These are phyloP conservation scores for Pheucticus melanocephalus DNA, from an alignment of 2,113 vertebrate species.

Conservation along the genomic window DNA sequence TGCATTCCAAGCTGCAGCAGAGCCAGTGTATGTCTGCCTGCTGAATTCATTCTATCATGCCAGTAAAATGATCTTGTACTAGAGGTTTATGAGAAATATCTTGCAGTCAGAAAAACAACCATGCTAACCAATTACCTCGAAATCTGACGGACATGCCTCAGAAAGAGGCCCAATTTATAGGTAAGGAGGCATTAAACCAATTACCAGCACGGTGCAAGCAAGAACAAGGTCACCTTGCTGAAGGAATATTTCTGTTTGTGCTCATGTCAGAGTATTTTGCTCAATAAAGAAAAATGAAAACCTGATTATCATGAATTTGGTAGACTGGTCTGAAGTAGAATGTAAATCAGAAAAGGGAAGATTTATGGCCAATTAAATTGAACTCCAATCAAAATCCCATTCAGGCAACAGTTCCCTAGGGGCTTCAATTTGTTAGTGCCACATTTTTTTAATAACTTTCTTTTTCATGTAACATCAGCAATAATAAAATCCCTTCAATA, in stretches of 20 bases:
- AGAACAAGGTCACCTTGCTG: conserved; percentile 67
- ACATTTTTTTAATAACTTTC: conserved; percentile 62
- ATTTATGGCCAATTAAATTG: conserved; percentile 68
- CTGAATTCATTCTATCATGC: not conserved
- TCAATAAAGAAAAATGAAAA: conserved; percentile 47
- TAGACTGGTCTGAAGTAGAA: conserved; percentile 35
- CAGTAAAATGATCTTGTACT: not conserved
- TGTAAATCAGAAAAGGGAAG: conserved; percentile 53
- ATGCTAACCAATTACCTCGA: not conserved
- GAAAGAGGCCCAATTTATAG: not conserved
- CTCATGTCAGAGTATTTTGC: conserved; percentile 33
- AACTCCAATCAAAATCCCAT: conserved; percentile 68
- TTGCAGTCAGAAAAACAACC: not conserved
- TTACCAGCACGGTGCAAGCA: not conserved
- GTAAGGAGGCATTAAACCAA: conserved; percentile 53
- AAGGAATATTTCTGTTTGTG: conserved; percentile 46
- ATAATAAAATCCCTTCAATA: conserved; percentile 46
- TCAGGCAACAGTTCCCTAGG: conserved; percentile 54
- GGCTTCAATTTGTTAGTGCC: conserved; percentile 61
- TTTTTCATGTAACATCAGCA: conserved; percentile 55
- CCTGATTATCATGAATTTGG: conserved; percentile 59
- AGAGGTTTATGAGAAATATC: not conserved
- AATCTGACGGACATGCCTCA: not conserved
- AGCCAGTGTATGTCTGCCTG: accelerated
- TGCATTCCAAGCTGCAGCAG: not conserved